These are phyloP conservation scores for Branchellion lobata DNA, from an alignment of 2,888 invertebrate species.

Conservation along the genomic window DNA sequence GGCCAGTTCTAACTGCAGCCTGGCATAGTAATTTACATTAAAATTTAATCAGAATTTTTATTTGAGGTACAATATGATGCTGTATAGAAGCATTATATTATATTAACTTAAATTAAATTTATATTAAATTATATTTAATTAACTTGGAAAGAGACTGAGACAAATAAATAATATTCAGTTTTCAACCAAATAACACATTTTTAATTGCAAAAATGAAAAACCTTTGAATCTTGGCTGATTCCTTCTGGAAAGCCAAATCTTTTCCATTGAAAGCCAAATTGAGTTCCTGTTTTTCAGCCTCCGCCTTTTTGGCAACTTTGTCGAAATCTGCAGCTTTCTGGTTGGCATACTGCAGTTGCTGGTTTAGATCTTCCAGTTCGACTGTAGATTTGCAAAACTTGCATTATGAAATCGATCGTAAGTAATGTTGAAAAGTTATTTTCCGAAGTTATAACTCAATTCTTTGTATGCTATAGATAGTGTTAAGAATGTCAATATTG, in stretches of 20 bases:
- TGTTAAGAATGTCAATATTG: neutral
- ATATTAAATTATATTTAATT: no score
- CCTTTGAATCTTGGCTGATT: constrained; percentile 89
- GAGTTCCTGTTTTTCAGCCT: constrained; percentile 98
- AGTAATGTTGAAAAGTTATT: neutral
- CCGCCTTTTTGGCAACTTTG: constrained; percentile 95
- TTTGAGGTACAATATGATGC: no score
- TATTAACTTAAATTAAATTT: no score
- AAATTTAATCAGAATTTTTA: no score
- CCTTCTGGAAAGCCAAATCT: constrained; percentile 97
- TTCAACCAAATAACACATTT: neutral
- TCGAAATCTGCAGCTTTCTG: constrained; percentile 99
- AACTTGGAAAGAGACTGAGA: no score
- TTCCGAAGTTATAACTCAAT: no score
- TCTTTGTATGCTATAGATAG: no score
- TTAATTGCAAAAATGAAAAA: constrained; percentile 68
- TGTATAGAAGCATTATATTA: no score
- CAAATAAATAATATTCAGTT: no score
- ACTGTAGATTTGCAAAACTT: constrained; percentile 65
- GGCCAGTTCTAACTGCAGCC: constrained; percentile 90
- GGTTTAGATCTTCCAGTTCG: constrained; percentile 98
- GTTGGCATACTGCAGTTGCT: constrained; percentile 99
- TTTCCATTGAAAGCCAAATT: constrained; percentile 98
- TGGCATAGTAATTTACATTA: no score
- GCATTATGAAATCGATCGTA: neutral